Evolutionary conservation across 2,888 invertebrate genomes (phyloP).

Genomic region (Litoditis marina): DNA sequence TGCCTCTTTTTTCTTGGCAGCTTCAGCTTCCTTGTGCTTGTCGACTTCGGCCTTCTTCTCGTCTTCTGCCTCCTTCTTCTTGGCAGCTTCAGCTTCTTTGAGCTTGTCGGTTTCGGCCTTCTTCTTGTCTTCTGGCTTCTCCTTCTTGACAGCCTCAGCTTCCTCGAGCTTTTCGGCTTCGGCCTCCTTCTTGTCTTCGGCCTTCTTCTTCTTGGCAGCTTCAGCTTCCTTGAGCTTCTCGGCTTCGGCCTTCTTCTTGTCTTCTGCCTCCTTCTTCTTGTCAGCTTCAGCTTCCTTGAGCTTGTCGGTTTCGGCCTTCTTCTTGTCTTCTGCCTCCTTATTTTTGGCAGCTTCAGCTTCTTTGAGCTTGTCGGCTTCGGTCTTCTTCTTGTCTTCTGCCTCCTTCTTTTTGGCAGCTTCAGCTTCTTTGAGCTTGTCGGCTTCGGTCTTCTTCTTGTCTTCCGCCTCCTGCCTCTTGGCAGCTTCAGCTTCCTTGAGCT

Average conservation of each 20-base stretch:
- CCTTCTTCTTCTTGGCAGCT: slow-evolving; percentile 1
- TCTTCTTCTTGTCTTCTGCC: slow-evolving; percentile 19
- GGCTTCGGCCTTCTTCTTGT: slow-evolving; percentile 13
- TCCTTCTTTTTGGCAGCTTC: slow-evolving; percentile 9
- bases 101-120: slow-evolving; percentile 5
- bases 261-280: slow-evolving; percentile 13
- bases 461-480: slow-evolving; percentile 7
- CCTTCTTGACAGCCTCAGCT: not conserved
- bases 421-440: slow-evolving; percentile 11
- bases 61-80: slow-evolving; percentile 3
- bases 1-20: slow-evolving; percentile 1
- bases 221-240: slow-evolving; percentile 1
- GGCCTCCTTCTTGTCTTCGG: slow-evolving; percentile 3
- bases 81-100: not conserved
- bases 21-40: slow-evolving; percentile 10
- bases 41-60: slow-evolving; percentile 14
- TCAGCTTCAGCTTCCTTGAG: not conserved
- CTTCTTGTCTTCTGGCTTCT: slow-evolving; percentile 6
- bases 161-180: not conserved
- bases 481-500: slow-evolving; percentile 10
- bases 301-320: slow-evolving; percentile 7
- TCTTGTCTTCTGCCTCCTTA: slow-evolving; percentile 7
- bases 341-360: slow-evolving; percentile 9
- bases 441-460: slow-evolving; percentile 4
- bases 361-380: slow-evolving; percentile 17